Evolutionary conservation across 1,140 invertebrate genomes (phyloP).

Genomic region (Schlechtendalia chinensis): DNA sequence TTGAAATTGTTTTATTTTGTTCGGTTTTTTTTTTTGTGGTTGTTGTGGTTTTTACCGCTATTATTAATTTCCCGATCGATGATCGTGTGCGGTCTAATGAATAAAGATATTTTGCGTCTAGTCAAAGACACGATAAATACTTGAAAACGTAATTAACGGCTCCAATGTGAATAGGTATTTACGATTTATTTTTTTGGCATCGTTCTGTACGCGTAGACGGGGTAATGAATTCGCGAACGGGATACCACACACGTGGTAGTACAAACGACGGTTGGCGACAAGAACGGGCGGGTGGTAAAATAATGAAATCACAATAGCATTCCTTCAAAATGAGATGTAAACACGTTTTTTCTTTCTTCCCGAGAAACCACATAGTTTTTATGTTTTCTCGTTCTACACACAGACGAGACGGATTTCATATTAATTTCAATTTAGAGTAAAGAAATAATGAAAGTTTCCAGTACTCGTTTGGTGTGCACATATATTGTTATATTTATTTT

Average conservation of each 20-base stretch:
- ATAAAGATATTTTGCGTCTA: not conserved
- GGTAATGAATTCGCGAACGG: constrained; percentile 1
- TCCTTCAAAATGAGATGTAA: constrained; percentile 22
- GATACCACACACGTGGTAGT: constrained; percentile 4
- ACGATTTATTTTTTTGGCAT: not conserved
- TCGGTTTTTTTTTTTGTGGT: not conserved
- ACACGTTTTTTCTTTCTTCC: constrained; percentile 22
- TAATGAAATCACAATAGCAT: not conserved
- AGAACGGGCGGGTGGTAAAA: not conserved
- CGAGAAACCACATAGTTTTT: not conserved
- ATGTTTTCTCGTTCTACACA: not conserved
- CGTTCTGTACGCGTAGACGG: not conserved
- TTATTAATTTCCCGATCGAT: not conserved
- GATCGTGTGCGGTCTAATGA: constrained; percentile 26
- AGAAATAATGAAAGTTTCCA: not conserved
- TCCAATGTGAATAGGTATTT: not conserved
- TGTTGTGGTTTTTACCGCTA: not conserved
- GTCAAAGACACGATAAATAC: not conserved
- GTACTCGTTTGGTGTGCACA: not conserved
- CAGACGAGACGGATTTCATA: not conserved
- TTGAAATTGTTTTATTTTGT: not conserved
- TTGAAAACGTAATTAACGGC: not conserved
- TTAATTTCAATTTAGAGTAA: not conserved
- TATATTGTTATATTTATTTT: not conserved
- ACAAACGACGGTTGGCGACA: not conserved